Percentiles rank a stretch among this genome's conserved stretches.
phyloP scores from a whole-genome alignment of 2,797 vertebrate genomes.

The Nyctalus aviator region DNA sequence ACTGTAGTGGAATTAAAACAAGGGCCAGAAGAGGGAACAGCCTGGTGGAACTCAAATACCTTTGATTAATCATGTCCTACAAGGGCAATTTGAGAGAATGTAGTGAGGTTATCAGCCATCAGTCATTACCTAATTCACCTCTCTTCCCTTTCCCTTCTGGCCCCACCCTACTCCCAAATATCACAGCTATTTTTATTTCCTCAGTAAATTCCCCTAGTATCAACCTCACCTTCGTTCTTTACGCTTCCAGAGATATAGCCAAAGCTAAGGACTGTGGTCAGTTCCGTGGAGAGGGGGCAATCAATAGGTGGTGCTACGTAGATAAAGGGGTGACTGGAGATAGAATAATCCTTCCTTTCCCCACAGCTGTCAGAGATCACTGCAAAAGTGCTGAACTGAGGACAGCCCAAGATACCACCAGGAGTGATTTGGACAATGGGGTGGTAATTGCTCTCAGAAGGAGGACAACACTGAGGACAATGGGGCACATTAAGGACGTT shows the following conservation, averaged over 20 bases:
- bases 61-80: conserved; percentile 62
- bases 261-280: conserved; percentile 41
- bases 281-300: neutral
- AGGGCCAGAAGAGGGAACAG: neutral
- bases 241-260: neutral
- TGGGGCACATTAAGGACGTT: neutral
- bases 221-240: neutral
- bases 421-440: conserved; percentile 52
- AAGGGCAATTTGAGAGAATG: conserved; percentile 4
- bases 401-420: conserved; percentile 71
- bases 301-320: conserved; percentile 59
- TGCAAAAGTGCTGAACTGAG: conserved; percentile 66
- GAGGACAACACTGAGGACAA: conserved; percentile 54
- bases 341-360: conserved; percentile 73
- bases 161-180: neutral
- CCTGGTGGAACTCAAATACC: neutral
- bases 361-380: conserved; percentile 63
- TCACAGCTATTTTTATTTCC: conserved; percentile 33
- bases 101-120: conserved; percentile 5
- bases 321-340: conserved; percentile 62
- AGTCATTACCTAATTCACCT: conserved; percentile 28
- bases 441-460: conserved; percentile 71
- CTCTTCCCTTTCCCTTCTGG: neutral
- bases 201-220: conserved; percentile 23
- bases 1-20: conserved; percentile 10